These are phyloP conservation scores for Tetragonula clypearis DNA, from an alignment of 1,140 invertebrate genomes.

Conservation along the genomic window DNA sequence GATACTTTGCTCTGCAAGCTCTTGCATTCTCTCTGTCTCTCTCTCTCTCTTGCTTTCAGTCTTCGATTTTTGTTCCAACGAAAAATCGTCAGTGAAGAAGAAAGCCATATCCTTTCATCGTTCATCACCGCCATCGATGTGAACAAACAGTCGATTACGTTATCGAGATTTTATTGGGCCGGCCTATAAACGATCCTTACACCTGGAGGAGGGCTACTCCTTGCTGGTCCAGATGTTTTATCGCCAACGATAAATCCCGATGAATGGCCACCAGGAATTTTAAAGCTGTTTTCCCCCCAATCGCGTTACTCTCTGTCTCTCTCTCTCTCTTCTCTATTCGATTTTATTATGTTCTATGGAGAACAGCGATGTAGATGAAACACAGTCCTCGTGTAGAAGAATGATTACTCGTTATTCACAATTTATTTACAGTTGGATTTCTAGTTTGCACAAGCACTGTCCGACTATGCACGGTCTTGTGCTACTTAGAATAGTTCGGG, in stretches of 20 bases:
- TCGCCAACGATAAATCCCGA: not conserved
- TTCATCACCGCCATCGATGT: not conserved
- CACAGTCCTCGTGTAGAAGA: too few species aligned
- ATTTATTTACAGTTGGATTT: not conserved
- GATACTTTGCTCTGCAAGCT: not conserved
- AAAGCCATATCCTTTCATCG: not conserved
- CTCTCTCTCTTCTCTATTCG: not conserved
- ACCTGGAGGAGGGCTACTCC: slow-evolving; percentile 13
- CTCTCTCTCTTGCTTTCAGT: not conserved
- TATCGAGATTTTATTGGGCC: slow-evolving; percentile 34
- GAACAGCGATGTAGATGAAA: too few species aligned
- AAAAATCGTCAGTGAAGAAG: not conserved
- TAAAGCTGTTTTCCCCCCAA: not conserved
- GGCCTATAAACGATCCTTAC: not conserved
- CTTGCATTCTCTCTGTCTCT: not conserved
- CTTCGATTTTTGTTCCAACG: too few species aligned
- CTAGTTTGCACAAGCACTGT: too few species aligned
- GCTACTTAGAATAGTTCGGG: not conserved
- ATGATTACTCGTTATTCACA: too few species aligned
- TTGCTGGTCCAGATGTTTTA: not conserved
- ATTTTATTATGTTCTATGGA: not conserved
- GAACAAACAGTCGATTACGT: slow-evolving; percentile 31
- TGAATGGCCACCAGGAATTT: not conserved
- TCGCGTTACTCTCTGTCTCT: too few species aligned
- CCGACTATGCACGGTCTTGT: not conserved